These are phyloP conservation scores for Tolypeutes matacus DNA, from an alignment of 2,797 vertebrate species.

Conservation along the genomic window DNA sequence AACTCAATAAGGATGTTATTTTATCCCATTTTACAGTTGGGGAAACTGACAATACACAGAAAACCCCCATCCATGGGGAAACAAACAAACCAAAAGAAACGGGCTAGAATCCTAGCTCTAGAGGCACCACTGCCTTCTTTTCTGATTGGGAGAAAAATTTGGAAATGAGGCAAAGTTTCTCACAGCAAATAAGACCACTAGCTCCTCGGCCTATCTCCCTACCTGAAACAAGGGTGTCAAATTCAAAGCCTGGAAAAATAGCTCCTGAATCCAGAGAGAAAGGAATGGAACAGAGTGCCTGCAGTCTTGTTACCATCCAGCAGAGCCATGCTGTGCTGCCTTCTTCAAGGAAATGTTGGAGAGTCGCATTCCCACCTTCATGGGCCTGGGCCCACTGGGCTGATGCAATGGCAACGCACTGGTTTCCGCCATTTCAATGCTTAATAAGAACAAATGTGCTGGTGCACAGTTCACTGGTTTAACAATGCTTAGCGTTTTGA, in stretches of 20 bases:
- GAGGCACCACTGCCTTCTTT: not conserved
- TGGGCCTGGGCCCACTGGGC: not conserved
- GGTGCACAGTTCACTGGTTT: conserved; percentile 72
- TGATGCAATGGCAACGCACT: not conserved
- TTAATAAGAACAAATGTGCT: conserved; percentile 78
- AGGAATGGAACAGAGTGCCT: not conserved
- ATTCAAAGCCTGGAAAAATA: not conserved
- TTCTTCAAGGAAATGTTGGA: not conserved
- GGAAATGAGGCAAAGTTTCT: not conserved
- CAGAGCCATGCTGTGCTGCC: rapidly evolving
- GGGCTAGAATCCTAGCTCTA: not conserved
- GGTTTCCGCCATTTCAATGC: conserved; percentile 49
- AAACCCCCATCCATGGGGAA: not conserved
- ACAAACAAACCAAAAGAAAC: too few species aligned
- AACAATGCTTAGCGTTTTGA: conserved; percentile 78
- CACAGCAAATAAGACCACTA: not conserved
- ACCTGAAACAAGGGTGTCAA: not conserved
- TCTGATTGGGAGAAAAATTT: not conserved
- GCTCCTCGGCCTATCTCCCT: not conserved
- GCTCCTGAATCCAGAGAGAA: not conserved
- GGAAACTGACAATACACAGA: not conserved
- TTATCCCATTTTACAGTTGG: not conserved
- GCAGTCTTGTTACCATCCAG: too few species aligned
- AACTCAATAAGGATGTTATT: not conserved
- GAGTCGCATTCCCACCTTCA: not conserved